phyloP scores from a whole-genome alignment of 2,888 invertebrate species.

The Scrobipalpa costella region DNA sequence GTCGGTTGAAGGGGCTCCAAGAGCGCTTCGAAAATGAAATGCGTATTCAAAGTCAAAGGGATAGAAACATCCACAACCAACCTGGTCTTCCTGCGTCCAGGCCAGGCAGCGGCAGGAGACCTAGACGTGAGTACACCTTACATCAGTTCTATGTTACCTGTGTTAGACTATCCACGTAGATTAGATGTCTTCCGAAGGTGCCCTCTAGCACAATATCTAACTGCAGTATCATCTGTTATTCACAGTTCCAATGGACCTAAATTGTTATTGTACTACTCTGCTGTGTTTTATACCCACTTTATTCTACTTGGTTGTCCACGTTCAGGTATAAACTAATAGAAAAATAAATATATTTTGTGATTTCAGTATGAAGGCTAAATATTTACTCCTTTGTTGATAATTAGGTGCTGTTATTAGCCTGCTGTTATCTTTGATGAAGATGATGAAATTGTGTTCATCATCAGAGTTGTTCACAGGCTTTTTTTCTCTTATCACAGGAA shows the following conservation, averaged over 20 bases:
- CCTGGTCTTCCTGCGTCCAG: constrained; percentile 75
- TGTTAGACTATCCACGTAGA: background rate
- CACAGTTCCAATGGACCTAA: background rate
- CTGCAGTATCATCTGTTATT: constrained; percentile 19
- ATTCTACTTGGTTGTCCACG: background rate
- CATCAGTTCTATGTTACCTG: background rate
- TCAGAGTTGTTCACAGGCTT: too few relatives aligned
- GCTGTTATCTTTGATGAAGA: too few relatives aligned
- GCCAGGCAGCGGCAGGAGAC: constrained; percentile 81
- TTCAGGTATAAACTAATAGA: background rate
- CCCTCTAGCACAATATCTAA: constrained; percentile 5
- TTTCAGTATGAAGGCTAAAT: too few relatives aligned
- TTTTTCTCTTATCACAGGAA: too few relatives aligned
- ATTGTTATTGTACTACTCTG: constrained; percentile 1
- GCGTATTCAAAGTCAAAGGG: constrained; percentile 85
- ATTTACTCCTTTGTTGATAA: too few relatives aligned
- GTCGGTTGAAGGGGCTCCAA: constrained; percentile 91
- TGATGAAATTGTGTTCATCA: too few relatives aligned
- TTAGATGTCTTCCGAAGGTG: background rate
- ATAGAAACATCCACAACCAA: constrained; percentile 82
- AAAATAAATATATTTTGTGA: too few relatives aligned
- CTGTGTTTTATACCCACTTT: background rate
- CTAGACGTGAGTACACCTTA: constrained; percentile 81
- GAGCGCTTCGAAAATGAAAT: constrained; percentile 85
- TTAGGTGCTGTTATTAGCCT: too few relatives aligned